These are phyloP conservation scores for Parapristionchus giblindavisi DNA, from an alignment of 2,888 invertebrate genomes.

Conservation along the genomic window DNA sequence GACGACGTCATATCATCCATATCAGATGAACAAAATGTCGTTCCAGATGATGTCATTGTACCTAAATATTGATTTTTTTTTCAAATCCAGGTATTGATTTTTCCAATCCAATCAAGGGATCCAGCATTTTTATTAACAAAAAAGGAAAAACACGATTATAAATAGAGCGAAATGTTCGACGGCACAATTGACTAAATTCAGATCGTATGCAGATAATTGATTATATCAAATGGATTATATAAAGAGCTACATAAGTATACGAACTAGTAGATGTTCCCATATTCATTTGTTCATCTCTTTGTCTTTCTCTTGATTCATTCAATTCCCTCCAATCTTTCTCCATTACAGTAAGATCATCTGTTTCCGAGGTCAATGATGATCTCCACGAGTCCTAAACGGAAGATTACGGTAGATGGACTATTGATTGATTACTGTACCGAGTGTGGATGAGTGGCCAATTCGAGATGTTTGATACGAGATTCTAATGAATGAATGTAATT, in stretches of 20 bases:
- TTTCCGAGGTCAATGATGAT: constrained; percentile 14
- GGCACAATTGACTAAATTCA: background rate
- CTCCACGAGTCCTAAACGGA: constrained; percentile 27
- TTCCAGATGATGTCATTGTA: constrained; percentile 45
- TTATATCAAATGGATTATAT: too few species aligned
- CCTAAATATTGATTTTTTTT: constrained; percentile 9
- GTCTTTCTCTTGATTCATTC: constrained; percentile 1
- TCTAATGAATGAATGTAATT: constrained; percentile 90
- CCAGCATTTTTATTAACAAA: too few species aligned
- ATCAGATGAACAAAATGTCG: constrained; percentile 43
- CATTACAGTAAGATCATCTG: constrained; percentile 34
- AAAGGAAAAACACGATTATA: background rate
- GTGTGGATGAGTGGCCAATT: constrained; percentile 53
- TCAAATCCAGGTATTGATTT: too few species aligned
- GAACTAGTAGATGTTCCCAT: constrained; percentile 17
- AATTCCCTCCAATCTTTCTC: constrained; percentile 11
- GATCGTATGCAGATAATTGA: too few species aligned
- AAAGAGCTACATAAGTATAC: background rate
- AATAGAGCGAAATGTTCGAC: background rate
- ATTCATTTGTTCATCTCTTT: background rate
- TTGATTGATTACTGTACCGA: background rate
- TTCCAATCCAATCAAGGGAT: too few species aligned
- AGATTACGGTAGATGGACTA: background rate
- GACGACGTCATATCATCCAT: constrained; percentile 43
- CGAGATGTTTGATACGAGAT: constrained; percentile 78